Evolutionary conservation across 92 coral and sea anemone genomes (phyloP).

Genomic region (Diadumene lineata): DNA sequence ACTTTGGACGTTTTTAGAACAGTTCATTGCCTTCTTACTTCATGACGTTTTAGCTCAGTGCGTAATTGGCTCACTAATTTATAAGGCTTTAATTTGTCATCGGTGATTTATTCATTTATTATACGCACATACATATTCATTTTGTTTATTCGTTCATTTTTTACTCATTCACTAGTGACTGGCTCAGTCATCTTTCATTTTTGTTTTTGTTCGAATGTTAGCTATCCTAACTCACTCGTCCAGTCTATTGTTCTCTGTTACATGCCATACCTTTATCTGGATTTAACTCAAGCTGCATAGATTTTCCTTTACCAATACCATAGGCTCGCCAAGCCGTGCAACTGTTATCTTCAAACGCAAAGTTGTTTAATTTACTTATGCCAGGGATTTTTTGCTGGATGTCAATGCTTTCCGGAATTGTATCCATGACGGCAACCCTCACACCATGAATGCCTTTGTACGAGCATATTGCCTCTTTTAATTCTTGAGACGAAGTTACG

Average conservation of each 20-base stretch:
- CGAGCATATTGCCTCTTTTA: constrained; percentile 21
- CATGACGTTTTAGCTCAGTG: too few relatives aligned
- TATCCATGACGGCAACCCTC: constrained; percentile 20
- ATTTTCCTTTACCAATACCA: constrained; percentile 47
- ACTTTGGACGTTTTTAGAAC: neutral
- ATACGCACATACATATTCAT: too few relatives aligned
- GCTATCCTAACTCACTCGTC: neutral
- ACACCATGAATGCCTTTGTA: constrained; percentile 34
- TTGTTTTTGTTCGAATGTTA: neutral
- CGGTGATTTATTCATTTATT: too few relatives aligned
- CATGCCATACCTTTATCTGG: constrained; percentile 31
- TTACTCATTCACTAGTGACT: too few relatives aligned
- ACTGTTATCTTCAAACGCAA: constrained; percentile 17
- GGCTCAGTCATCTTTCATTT: neutral
- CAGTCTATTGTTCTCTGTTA: neutral
- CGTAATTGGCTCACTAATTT: too few relatives aligned
- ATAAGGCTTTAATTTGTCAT: too few relatives aligned
- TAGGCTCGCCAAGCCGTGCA: constrained; percentile 41
- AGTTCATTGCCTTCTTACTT: neutral
- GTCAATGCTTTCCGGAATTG: constrained; percentile 17
- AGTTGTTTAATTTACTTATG: constrained; percentile 47
- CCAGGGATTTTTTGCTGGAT: constrained; percentile 25
- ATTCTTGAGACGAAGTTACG: constrained; percentile 18
- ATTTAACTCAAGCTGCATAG: constrained; percentile 29
- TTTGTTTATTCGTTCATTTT: too few relatives aligned